Base-by-base conservation (phyloP, 2,888 invertebrate genomes). In the Drosophila seclusa region DNA sequence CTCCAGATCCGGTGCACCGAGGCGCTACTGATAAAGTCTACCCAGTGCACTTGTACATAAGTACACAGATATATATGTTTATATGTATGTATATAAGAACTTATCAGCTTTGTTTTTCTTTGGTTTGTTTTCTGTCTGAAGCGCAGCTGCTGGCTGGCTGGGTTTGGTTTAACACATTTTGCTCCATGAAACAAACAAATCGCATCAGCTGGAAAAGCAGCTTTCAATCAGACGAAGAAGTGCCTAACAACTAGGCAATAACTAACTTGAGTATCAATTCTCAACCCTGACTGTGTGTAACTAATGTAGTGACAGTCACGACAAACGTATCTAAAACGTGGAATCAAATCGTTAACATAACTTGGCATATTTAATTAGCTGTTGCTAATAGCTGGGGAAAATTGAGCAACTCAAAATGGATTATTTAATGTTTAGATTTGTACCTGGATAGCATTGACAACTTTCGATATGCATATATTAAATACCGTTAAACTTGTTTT, bases 101-200 rank as follows among this genome's bases (percentile, higher is more conserved):
- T 75, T 76, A 80, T 80, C 76, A 76, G 80, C 52, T 69, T 36
- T 66, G 65, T 52, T 45, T 8, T 45, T 60, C 60, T 63, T 59
- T 63, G 38, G 29, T 18, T 29, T 13, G 27, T 24, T 24, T 45
- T 45, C 24, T 54, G 50, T 21, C 40, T 13, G 18, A 38, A 31
- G 54, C 21, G 21, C 18, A 61, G 60, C 34, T 48, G 48, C 31
- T 40, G 27, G 48, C 31, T 40, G 27, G 27, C 11, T 27, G 29
- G 4, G 31, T n/a, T 29, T 45, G 36, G 7, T 7, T 24, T 29
- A 24, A 60, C 40, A 7, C 32, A 13, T 13, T 57, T 69, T 32
- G 54, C 52, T 29, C 7, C 27, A n/a, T 6, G 32, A 42, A 29
- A 40, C 49, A 27, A 45, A 8, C n/a, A 52, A 67, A 45, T 53